Percentiles rank a stretch among this genome's conserved stretches.
These are phyloP conservation scores for Microplitis manilae DNA, from an alignment of 2,888 invertebrate species.

Conservation along the genomic window DNA sequence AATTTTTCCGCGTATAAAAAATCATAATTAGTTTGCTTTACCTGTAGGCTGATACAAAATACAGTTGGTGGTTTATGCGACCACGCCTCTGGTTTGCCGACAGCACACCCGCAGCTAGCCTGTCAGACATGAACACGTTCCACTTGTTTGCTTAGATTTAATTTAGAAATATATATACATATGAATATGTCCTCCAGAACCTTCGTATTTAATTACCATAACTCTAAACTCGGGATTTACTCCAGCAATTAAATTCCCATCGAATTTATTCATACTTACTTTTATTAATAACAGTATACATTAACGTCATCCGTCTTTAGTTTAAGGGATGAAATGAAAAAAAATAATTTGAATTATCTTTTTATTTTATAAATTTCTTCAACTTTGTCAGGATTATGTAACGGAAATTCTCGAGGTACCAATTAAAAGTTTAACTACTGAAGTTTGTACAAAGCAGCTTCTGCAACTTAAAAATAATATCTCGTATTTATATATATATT, in stretches of 20 bases:
- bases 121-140: conserved; percentile 21
- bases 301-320: too few relatives aligned
- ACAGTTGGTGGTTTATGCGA: conserved; percentile 28
- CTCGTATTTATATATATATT: too few relatives aligned
- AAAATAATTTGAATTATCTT: too few relatives aligned
- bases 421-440: background rate
- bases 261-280: too few relatives aligned
- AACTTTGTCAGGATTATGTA: background rate
- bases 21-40: too few relatives aligned
- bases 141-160: conserved; percentile 26
- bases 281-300: too few relatives aligned
- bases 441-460: background rate
- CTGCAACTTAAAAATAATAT: too few relatives aligned
- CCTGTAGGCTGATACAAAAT: background rate
- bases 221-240: background rate
- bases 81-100: conserved; percentile 17
- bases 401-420: background rate
- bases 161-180: conserved; percentile 3
- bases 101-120: conserved; percentile 6
- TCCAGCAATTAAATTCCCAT: background rate
- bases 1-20: too few relatives aligned
- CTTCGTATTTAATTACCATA: background rate
- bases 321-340: too few relatives aligned
- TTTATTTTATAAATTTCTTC: background rate
- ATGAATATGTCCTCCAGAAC: background rate